phyloP scores from a whole-genome alignment of 2,113 vertebrate species.

The Hypocryptadius cinnamomeus region DNA sequence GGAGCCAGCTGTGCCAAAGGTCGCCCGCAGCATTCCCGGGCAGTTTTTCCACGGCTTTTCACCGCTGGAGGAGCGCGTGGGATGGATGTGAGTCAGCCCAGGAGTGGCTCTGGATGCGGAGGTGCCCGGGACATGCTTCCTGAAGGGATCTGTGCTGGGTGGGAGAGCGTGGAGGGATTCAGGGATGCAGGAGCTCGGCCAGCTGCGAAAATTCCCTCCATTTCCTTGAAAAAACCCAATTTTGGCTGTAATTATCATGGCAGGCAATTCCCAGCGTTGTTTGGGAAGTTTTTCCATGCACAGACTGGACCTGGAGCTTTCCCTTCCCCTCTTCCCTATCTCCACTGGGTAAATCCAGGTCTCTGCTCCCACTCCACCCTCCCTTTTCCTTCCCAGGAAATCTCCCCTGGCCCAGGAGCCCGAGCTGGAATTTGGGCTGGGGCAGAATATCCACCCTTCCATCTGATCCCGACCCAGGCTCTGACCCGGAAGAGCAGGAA shows the following conservation, averaged over 20 bases:
- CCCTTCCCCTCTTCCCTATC: background rate
- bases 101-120: background rate
- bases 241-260: fast-evolving
- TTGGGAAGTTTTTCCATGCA: background rate
- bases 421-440: background rate
- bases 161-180: background rate
- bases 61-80: background rate
- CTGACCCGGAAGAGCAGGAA: background rate
- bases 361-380: background rate
- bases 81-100: background rate
- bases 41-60: background rate
- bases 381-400: background rate
- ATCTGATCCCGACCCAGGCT: fast-evolving
- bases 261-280: background rate
- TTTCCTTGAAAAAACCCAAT: fast-evolving
- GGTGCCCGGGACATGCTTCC: background rate
- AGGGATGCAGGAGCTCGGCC: background rate
- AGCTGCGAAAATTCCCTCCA: background rate
- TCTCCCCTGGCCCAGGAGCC: background rate
- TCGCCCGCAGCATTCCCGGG: background rate
- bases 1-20: background rate
- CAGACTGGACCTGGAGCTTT: background rate
- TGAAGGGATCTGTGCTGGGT: fast-evolving
- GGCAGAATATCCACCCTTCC: background rate
- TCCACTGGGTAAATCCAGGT: background rate